A percentile compares a stretch with the other conserved stretches of the same genome.
These are phyloP conservation scores for Thysanoteuthis rhombus DNA, from an alignment of 2,888 invertebrate species.

Conservation along the genomic window DNA sequence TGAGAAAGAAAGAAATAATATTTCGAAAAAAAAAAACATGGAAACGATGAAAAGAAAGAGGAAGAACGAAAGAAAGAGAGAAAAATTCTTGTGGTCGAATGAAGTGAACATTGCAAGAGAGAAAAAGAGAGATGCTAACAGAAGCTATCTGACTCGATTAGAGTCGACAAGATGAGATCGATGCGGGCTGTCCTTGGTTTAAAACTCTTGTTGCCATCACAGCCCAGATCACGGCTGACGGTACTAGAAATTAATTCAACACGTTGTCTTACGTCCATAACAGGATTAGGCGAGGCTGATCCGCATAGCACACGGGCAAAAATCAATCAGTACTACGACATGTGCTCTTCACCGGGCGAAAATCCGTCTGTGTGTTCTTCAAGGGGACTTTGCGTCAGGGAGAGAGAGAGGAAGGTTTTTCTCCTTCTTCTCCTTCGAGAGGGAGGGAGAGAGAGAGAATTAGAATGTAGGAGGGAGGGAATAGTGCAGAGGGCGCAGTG, in stretches of 20 bases:
- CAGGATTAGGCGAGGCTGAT: not conserved
- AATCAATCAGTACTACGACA: not conserved
- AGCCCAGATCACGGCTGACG: not conserved
- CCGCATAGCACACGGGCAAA: not conserved
- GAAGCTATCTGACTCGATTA: not conserved
- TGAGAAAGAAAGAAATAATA: not conserved
- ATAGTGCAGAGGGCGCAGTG: not conserved
- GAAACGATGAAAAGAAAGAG: not conserved
- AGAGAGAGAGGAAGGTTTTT: not conserved
- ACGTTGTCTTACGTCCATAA: constrained; percentile 12
- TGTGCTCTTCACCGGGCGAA: not conserved
- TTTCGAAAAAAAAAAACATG: not conserved
- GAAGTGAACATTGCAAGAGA: not conserved
- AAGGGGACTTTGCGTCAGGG: not conserved
- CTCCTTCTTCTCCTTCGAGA: not conserved
- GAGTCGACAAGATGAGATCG: not conserved
- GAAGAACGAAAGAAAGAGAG: not conserved
- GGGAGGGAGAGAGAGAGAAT: not conserved
- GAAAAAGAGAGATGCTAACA: not conserved
- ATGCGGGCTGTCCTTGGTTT: not conserved
- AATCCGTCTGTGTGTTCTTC: not conserved
- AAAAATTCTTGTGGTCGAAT: not conserved
- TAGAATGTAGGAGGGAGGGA: not conserved
- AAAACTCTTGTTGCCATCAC: no score
- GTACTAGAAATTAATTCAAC: not conserved